A percentile compares a stretch with the other conserved stretches of the same genome.
Evolutionary conservation across 2,888 invertebrate species (phyloP).

Genomic region (Notodonta dromedarius): DNA sequence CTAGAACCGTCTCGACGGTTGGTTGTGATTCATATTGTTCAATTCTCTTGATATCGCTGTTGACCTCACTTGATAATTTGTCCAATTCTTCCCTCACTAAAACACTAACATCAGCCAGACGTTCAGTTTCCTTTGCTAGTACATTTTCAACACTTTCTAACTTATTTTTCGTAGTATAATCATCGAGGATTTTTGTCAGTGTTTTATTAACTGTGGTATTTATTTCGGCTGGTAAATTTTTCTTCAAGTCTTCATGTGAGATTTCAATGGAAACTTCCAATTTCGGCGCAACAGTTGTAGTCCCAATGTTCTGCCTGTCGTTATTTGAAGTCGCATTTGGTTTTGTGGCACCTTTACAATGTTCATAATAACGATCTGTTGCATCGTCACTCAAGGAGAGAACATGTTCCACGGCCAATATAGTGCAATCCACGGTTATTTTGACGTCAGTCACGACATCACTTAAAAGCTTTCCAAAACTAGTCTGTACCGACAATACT

Average conservation of each 20-base stretch:
- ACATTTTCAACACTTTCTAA: conserved; percentile 41
- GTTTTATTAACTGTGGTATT: conserved; percentile 36
- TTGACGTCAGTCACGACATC: conserved; percentile 67
- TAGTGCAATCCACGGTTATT: conserved; percentile 67
- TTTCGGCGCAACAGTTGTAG: conserved; percentile 6
- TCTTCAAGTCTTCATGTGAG: conserved; percentile 18
- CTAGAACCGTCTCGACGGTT: conserved; percentile 49
- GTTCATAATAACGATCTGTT: conserved; percentile 35
- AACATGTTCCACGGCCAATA: conserved; percentile 66
- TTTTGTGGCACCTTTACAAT: conserved; percentile 28
- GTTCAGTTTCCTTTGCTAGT: conserved; percentile 52
- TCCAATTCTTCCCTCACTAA: conserved; percentile 56
- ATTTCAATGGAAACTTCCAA: conserved; percentile 20
- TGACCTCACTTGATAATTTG: conserved; percentile 53
- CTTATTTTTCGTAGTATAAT: conserved; percentile 29
- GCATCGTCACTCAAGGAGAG: conserved; percentile 37
- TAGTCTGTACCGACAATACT: conserved; percentile 55
- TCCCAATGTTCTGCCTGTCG: not conserved
- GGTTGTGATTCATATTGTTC: conserved; percentile 33
- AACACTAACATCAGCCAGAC: conserved; percentile 51
- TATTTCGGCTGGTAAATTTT: conserved; percentile 24
- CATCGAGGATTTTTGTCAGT: conserved; percentile 22
- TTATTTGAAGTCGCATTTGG: conserved; percentile 10
- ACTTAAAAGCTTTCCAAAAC: conserved; percentile 63
- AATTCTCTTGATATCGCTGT: conserved; percentile 39